Base-by-base conservation (phyloP, 2,888 invertebrate genomes). In the Limenitis arthemis region DNA sequence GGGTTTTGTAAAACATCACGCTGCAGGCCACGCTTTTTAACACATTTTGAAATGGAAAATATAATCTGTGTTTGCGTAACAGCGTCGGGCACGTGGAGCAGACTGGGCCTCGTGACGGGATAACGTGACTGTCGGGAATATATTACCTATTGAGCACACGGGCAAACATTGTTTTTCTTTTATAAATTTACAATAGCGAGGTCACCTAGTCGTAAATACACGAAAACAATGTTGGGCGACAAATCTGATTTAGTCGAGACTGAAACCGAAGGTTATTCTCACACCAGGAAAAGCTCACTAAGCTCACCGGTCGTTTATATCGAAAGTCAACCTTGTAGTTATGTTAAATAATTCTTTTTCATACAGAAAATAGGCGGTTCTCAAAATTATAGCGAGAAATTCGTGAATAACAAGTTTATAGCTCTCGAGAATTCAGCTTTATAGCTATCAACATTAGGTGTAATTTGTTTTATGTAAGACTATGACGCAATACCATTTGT, bases 401-500 rank as follows among this genome's bases (percentile, higher is more conserved):
- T 70, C 65, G 67, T 67, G 71, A 74, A 74, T 65, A 73, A 73
- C 72, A 74, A 72, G 69, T 70, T 73, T 68, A 72, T 73, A 39
- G 34, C 34, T 41, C 47, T 52, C 50, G 8, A 39, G 64, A 68
- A 66, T 60, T 61, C 56, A 51, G 61, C 72, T 69, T 55, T 75
- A 62, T 30, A 51, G 1, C 37, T 33, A 40, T 29, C 31, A 47
- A 9, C 46, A 60, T 73, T 70, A 66, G 70, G 75, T 69, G 53
- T 61, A 65, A 57, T 72, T 72, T 77, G 46, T 69, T 61, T 51
- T 63, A 69, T 60, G 62, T 54, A 54, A 47, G 32, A 52, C 38
- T 60, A 68, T 84, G 83, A 82, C 81, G 81, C 76, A 84, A 82
- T 71, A 64, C 63, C 69, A 72, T 81, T 78, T 83, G 81, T 82